phyloP scores from a whole-genome alignment of 2,113 vertebrate species.

The Merops nubicus region DNA sequence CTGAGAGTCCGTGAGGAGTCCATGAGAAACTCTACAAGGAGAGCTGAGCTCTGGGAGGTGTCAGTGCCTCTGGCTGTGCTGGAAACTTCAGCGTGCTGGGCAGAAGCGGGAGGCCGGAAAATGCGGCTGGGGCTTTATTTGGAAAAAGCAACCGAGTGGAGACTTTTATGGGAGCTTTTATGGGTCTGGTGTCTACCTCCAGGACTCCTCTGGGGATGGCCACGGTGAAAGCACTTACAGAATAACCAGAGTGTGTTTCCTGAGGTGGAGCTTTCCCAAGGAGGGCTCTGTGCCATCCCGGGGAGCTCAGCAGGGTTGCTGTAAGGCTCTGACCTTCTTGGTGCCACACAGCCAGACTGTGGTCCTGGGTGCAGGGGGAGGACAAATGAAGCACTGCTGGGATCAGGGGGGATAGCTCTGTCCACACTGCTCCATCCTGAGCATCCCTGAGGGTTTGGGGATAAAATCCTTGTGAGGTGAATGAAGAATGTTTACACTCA shows the following conservation, averaged over 20 bases:
- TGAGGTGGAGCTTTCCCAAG: neutral
- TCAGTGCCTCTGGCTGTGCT: neutral
- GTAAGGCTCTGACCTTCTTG: rapidly evolving
- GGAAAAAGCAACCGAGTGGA: conserved; percentile 17
- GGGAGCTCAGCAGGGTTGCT: neutral
- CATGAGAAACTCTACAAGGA: neutral
- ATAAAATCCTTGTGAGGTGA: no score
- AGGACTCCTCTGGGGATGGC: neutral
- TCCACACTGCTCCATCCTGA: no score
- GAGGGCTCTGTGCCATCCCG: neutral
- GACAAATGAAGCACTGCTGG: rapidly evolving
- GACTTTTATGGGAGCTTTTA: neutral
- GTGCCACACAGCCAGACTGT: rapidly evolving
- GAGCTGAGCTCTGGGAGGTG: neutral
- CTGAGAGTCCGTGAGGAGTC: neutral
- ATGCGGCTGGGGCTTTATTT: neutral
- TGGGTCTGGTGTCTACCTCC: neutral
- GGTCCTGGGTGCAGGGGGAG: neutral
- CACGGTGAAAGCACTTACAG: neutral
- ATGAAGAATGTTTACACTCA: no score
- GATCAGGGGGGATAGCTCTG: neutral
- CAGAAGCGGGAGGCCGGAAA: neutral
- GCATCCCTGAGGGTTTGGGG: no score
- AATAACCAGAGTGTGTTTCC: neutral
- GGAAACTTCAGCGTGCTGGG: neutral